Conservation (phyloP, 1,140 invertebrate genomes). For the Portunus trituberculatus region DNA sequence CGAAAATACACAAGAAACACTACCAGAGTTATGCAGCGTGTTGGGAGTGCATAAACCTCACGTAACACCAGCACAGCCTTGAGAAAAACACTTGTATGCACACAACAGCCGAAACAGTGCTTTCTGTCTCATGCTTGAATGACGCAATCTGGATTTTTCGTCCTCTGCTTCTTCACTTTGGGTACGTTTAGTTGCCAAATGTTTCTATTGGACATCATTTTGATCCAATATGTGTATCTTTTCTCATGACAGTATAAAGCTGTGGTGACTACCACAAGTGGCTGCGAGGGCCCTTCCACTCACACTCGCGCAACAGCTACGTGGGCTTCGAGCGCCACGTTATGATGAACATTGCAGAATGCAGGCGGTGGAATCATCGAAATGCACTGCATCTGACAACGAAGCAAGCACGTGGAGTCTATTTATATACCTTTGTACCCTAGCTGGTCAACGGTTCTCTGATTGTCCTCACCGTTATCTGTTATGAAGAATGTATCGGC, state of each 20-base stretch:
- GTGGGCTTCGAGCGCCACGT: neutral
- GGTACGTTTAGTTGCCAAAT: constrained; percentile 71
- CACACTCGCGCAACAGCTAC: neutral
- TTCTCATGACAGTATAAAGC: neutral
- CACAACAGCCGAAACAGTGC: constrained; percentile 43
- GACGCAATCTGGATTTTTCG: constrained; percentile 74
- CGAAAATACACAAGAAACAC: constrained; percentile 40
- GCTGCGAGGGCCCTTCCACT: neutral
- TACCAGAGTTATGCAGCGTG: neutral
- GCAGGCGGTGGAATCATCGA: neutral
- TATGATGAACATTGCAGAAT: neutral
- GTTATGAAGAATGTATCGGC: constrained; percentile 2
- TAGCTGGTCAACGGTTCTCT: constrained; percentile 52
- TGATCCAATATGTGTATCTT: neutral
- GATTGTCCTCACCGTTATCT: constrained; percentile 60
- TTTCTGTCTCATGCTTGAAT: constrained; percentile 69
- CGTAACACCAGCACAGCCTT: neutral
- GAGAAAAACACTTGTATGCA: neutral
- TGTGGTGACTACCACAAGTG: neutral
- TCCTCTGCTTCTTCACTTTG: constrained; percentile 67
- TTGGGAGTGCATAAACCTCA: neutral
- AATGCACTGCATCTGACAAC: constrained; percentile 70
- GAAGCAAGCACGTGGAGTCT: constrained; percentile 69
- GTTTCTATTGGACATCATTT: constrained; percentile 46
- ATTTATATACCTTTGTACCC: constrained; percentile 72